Conservation (phyloP, 2,113 vertebrate genomes). For the Helogale parvula region DNA sequence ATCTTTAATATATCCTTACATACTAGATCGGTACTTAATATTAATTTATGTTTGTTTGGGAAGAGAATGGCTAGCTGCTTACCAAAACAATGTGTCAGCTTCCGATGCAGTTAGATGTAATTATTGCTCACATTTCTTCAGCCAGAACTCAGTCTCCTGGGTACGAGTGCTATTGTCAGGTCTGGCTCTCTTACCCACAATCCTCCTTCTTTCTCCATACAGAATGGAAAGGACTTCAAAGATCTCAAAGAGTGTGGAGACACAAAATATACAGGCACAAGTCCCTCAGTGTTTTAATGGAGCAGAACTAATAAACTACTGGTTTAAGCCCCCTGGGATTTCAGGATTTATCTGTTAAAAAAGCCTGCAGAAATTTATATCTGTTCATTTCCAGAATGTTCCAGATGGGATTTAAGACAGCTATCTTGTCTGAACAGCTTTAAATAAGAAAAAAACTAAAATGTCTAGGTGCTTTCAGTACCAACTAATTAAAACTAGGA, state of each 20-base stretch:
- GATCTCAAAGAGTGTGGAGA: not conserved
- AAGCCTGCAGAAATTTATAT: conserved; percentile 48
- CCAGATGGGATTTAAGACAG: conserved; percentile 45
- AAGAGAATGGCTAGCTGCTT: not conserved
- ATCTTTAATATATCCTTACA: not conserved
- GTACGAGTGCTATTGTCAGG: not conserved
- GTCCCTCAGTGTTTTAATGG: not conserved
- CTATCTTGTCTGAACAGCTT: conserved; percentile 63
- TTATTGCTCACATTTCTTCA: no score
- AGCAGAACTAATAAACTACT: conserved; percentile 33
- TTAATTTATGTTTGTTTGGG: not conserved
- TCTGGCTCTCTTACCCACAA: not conserved
- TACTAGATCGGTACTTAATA: not conserved
- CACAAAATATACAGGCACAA: not conserved
- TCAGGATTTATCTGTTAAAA: conserved; percentile 25
- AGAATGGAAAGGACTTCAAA: not conserved
- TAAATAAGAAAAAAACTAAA: conserved; percentile 32
- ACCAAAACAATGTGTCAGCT: not conserved
- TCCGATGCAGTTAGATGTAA: not conserved
- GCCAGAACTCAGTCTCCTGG: no score
- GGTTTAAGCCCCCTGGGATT: not conserved
- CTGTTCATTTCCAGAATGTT: conserved; percentile 42
- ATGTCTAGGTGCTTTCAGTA: conserved; percentile 9
- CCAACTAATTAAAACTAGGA: conserved; percentile 58
- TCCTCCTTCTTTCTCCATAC: not conserved